Conservation (phyloP, 2,888 invertebrate genomes). For the Drosophila nr. medialis region DNA sequence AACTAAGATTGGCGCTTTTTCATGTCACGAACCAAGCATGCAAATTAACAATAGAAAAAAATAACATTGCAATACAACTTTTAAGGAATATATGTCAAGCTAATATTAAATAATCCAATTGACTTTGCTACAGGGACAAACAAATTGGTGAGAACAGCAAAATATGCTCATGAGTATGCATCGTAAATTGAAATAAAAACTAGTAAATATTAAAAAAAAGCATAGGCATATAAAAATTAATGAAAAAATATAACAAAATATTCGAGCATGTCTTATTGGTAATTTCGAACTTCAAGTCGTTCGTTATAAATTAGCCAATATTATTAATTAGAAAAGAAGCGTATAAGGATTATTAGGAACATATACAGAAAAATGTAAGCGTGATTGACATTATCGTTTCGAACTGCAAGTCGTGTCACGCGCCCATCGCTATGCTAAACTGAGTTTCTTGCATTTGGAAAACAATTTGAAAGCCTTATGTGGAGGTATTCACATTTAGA, state of each 20-base stretch:
- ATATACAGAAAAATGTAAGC: background rate
- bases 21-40: slow-evolving; percentile 1
- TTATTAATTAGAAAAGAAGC: background rate
- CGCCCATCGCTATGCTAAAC: slow-evolving; percentile 13
- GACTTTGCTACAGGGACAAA: background rate
- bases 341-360: background rate
- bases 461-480: slow-evolving; percentile 40
- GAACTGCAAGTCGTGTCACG: background rate
- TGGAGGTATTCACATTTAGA: slow-evolving; percentile 5
- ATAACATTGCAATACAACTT: background rate
- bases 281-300: background rate
- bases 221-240: background rate
- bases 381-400: background rate
- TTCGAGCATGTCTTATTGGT: background rate
- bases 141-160: background rate
- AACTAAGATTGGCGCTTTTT: background rate
- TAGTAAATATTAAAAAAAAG: background rate
- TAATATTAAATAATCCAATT: background rate
- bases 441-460: slow-evolving; percentile 51
- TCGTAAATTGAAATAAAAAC: background rate
- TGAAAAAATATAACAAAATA: background rate
- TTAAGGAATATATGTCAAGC: background rate
- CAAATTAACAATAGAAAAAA: background rate
- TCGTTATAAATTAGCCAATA: background rate
- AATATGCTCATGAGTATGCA: background rate